A percentile compares a stretch with the other conserved stretches of the same genome.
phyloP scores from a whole-genome alignment of 2,113 vertebrate species.

The Emydura subglobosa region DNA sequence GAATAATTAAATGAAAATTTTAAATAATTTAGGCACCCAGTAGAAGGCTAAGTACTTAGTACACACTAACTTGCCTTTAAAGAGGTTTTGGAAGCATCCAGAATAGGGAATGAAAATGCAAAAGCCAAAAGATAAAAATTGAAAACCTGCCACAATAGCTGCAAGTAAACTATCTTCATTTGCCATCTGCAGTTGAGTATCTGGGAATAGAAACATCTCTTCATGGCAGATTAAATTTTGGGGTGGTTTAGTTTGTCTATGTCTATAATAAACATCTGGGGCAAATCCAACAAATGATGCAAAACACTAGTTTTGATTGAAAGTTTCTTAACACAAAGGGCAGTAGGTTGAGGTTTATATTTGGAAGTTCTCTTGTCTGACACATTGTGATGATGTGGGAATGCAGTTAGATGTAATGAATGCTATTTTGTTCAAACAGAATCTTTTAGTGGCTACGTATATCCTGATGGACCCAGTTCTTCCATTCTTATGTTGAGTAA shows the following conservation, averaged over 20 bases:
- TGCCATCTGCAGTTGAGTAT: background rate
- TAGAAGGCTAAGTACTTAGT: background rate
- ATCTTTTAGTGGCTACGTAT: background rate
- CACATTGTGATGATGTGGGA: background rate
- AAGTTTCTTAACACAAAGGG: background rate
- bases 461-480: background rate
- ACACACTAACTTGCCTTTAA: slow-evolving; percentile 5
- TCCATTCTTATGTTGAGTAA: background rate
- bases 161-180: background rate
- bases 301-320: background rate
- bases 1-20: slow-evolving; percentile 14
- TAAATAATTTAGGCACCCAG: slow-evolving; percentile 10
- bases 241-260: background rate
- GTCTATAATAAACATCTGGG: background rate
- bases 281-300: background rate
- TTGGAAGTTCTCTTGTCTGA: background rate
- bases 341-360: background rate
- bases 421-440: background rate
- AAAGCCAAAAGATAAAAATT: background rate
- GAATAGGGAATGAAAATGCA: slow-evolving; percentile 2
- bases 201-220: background rate
- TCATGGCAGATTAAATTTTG: background rate
- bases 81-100: background rate
- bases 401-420: background rate
- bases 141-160: background rate